Conservation (phyloP, 2,113 vertebrate genomes). For the Hirundichthys speculiger region DNA sequence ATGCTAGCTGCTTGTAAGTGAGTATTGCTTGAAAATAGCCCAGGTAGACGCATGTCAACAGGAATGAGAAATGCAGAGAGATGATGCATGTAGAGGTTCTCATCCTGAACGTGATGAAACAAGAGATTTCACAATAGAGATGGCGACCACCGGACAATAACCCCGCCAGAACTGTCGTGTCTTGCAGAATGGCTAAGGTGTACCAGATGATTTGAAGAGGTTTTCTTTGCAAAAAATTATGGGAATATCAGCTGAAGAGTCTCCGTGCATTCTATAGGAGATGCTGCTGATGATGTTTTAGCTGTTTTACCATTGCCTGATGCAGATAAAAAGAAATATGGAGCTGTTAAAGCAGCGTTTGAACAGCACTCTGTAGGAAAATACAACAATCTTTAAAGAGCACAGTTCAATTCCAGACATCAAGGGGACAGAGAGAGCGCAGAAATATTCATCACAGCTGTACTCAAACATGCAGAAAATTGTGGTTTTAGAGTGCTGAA, state of each 20-base stretch:
- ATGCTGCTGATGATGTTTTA: conserved; percentile 24
- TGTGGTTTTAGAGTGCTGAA: conserved; percentile 14
- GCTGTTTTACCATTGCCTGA: conserved; percentile 20
- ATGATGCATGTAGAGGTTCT: not conserved
- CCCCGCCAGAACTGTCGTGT: not conserved
- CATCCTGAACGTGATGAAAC: not conserved
- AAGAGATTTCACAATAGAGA: not conserved
- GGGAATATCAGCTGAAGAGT: conserved; percentile 30
- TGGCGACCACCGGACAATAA: not conserved
- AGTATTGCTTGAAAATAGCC: not conserved
- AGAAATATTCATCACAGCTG: conserved; percentile 26
- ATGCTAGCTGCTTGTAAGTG: not conserved
- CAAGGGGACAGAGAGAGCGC: conserved; percentile 19
- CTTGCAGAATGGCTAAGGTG: not conserved
- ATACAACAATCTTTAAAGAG: conserved; percentile 26
- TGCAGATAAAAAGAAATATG: conserved; percentile 40
- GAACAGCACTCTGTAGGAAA: conserved; percentile 14
- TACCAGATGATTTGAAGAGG: not conserved
- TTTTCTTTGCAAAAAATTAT: not conserved
- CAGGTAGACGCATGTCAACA: not conserved
- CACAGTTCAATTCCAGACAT: conserved; percentile 31
- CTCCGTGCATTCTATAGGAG: conserved; percentile 27
- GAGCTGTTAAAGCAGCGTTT: conserved; percentile 13
- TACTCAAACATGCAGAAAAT: conserved; percentile 31
- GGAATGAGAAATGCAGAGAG: not conserved